Conservation (phyloP, 2,113 vertebrate genomes). For the Eolophus roseicapilla region DNA sequence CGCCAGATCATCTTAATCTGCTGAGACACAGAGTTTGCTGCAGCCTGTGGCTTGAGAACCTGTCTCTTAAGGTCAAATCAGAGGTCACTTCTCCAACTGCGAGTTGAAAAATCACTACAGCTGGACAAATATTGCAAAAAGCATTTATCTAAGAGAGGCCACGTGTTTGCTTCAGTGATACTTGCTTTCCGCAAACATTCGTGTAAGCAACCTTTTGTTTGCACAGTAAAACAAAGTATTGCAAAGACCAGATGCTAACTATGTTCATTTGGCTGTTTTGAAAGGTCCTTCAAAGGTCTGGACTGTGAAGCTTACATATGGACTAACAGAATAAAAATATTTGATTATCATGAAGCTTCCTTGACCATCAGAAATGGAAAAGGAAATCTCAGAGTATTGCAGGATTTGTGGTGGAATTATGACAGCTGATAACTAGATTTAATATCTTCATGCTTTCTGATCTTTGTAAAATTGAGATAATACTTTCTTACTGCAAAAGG, state of each 20-base stretch:
- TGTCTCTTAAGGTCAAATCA: conserved; percentile 11
- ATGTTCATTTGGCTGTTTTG: background rate
- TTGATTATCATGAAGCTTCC: background rate
- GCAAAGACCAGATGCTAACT: background rate
- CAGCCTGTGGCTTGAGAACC: background rate
- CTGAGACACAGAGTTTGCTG: background rate
- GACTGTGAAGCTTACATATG: background rate
- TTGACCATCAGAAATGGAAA: background rate
- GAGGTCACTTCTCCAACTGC: conserved; percentile 32
- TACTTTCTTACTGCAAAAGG: background rate
- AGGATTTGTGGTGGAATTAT: background rate
- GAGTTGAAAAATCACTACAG: conserved; percentile 49
- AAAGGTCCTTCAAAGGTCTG: background rate
- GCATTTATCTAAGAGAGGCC: conserved; percentile 22
- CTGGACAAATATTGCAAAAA: conserved; percentile 63
- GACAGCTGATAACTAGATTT: background rate
- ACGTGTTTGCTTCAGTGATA: conserved; percentile 13
- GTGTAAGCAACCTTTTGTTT: conserved; percentile 26
- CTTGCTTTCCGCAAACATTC: conserved; percentile 49
- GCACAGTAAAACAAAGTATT: conserved; percentile 9
- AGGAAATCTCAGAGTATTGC: background rate
- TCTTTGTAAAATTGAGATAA: background rate
- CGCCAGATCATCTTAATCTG: background rate
- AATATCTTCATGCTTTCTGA: background rate
- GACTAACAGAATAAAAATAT: background rate